These are phyloP conservation scores for Ostrea denselamellosa DNA, from an alignment of 1,140 invertebrate species.

Conservation along the genomic window DNA sequence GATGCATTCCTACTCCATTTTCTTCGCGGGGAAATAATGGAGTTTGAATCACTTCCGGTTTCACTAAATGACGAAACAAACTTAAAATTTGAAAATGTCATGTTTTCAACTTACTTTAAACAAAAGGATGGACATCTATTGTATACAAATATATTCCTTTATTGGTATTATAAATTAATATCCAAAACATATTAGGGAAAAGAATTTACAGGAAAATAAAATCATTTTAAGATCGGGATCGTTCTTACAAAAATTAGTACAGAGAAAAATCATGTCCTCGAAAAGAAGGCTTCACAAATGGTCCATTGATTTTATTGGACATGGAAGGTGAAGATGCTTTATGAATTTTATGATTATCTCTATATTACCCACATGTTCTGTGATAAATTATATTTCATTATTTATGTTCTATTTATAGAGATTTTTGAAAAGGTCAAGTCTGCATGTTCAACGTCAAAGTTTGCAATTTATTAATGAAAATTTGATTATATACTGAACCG, in stretches of 20 bases:
- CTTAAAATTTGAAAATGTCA: no score
- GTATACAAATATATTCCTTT: not conserved
- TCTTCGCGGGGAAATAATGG: conserved; percentile 24
- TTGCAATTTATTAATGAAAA: no score
- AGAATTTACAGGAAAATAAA: not conserved
- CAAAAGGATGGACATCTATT: not conserved
- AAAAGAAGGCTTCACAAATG: conserved; percentile 65
- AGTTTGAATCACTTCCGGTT: not conserved
- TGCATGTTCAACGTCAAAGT: no score
- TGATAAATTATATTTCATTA: no score
- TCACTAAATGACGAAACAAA: not conserved
- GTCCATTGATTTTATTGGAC: conserved; percentile 69
- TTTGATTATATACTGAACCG: no score
- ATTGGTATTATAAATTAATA: not conserved
- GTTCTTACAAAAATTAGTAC: not conserved
- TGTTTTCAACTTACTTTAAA: no score
- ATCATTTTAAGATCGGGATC: not conserved
- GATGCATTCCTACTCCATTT: conserved; percentile 33
- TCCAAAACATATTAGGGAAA: no score
- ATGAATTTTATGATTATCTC: no score
- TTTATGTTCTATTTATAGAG: no score
- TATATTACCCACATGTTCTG: no score
- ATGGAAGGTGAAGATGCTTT: conserved; percentile 50
- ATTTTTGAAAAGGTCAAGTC: no score
- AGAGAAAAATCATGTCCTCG: conserved; percentile 52